These are phyloP conservation scores for Bunonema sp. DNA, from an alignment of 2,888 invertebrate genomes.

Conservation along the genomic window DNA sequence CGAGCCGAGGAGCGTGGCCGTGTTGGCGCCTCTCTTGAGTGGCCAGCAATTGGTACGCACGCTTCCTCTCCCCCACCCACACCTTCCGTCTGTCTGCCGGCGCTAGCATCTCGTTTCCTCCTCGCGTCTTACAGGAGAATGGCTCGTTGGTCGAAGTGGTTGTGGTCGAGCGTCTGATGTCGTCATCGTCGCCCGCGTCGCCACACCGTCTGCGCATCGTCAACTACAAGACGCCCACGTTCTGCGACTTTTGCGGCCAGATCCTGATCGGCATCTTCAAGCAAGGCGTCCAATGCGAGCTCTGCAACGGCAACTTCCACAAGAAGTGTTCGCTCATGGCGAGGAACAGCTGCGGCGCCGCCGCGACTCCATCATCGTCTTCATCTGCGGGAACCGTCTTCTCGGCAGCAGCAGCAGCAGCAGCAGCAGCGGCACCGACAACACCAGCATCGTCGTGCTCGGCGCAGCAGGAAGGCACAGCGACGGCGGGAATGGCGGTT, in stretches of 20 bases:
- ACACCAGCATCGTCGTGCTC: neutral
- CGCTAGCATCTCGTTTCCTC: too few species aligned
- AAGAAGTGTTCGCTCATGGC: conserved; percentile 39
- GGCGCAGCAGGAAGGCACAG: neutral
- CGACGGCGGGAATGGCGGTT: conserved; percentile 6
- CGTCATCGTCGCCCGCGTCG: conserved; percentile 13
- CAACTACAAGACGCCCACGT: conserved; percentile 27
- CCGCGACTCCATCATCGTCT: conserved; percentile 3
- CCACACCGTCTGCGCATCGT: neutral
- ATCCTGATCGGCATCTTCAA: conserved; percentile 39
- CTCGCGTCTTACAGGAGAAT: conserved; percentile 19
- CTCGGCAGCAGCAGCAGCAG: conserved; percentile 2
- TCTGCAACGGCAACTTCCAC: conserved; percentile 42
- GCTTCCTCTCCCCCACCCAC: too few species aligned
- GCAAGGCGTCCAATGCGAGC: conserved; percentile 39
- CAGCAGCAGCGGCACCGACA: conserved; percentile 4
- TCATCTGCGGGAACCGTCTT: neutral
- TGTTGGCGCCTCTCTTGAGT: too few species aligned
- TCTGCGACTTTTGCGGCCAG: conserved; percentile 44
- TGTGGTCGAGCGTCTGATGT: conserved; percentile 25
- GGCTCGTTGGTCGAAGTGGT: conserved; percentile 37
- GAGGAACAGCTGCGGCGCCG: conserved; percentile 33
- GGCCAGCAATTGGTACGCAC: too few species aligned
- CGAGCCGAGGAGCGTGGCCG: too few species aligned
- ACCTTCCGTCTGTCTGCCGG: too few species aligned